Base-by-base conservation (phyloP, 2,113 vertebrate genomes). In the cattle (Bos taurus) region DNA sequence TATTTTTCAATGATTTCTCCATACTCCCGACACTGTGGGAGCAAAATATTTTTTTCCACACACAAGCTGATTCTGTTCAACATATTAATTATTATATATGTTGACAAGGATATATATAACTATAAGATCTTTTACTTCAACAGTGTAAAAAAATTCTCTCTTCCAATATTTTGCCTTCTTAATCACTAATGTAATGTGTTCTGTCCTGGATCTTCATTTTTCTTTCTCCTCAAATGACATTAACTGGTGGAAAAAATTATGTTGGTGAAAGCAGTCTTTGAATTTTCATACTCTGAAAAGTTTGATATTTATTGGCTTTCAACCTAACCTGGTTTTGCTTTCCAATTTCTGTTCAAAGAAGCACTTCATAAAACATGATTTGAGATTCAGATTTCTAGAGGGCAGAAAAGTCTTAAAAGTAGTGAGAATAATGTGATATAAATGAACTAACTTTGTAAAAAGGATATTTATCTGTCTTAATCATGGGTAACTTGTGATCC, bases 31-130 rank as follows among this genome's bases (percentile, higher is more conserved):
- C 19, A 59, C 80, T 36, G 30, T 90, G 40, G 71, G 96, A 96
- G n/a, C 17, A 71, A 92, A 94, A 77, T 36, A 83, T 88, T 97
- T 96, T 93, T 52, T 94, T 96, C 88, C 43, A 95, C 93, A 96
- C 74, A 88, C 52, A 90, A 98, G 54, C 52, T 95, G 82, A 86
- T 95, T 96, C 95, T 92, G 33, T 28, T 94, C 40, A 94, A 85
- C n/a, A 10, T 80, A 93, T 91, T 95, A 96, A 95, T 96, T 90
- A 91, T 95, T 80, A 97, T 56, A 67, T 88, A 71, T 62, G 62
- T 88, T 97, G 92, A 91, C 74, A 91, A 30, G 89, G 67, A 97
- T 94, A 57, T 67, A 92, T 82, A 80, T 91, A 77, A 48, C 46
- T 57, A 21, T 90, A 91, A 78, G 60, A 88, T 94, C 25, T 90